Evolutionary conservation across 2,888 invertebrate species (phyloP).

Genomic region (Drosophila fungiperda): DNA sequence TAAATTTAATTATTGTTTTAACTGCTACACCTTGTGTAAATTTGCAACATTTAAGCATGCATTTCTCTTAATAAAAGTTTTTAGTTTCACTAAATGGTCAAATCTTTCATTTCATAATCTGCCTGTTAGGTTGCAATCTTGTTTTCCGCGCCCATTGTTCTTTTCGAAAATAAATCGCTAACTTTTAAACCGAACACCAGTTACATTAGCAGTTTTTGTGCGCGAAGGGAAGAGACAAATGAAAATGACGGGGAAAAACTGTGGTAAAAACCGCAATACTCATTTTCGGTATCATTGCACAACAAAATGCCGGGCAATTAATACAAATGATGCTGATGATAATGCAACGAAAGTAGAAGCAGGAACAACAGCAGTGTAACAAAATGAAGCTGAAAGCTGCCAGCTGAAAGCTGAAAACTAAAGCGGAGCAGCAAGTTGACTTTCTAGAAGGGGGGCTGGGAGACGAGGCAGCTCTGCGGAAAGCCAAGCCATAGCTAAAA

Average conservation of each 20-base stretch:
- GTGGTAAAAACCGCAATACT: constrained; percentile 46
- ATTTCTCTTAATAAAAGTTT: not conserved
- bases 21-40: not conserved
- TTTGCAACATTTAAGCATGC: not conserved
- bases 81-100: not conserved
- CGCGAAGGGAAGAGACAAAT: constrained; percentile 50
- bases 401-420: constrained; percentile 48
- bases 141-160: not conserved
- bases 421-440: not conserved
- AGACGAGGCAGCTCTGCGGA: constrained; percentile 4
- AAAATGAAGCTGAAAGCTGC: constrained; percentile 47
- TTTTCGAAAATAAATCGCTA: constrained; percentile 12
- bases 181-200: constrained; percentile 25
- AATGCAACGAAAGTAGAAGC: constrained; percentile 38
- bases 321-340: constrained; percentile 78
- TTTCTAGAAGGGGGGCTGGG: not conserved
- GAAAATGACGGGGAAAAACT: constrained; percentile 51
- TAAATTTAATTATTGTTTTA: too few relatives aligned
- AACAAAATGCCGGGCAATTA: constrained; percentile 76
- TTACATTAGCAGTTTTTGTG: constrained; percentile 25
- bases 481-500: constrained; percentile 62
- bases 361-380: constrained; percentile 12
- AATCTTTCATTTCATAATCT: not conserved
- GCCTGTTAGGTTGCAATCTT: not conserved
- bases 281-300: constrained; percentile 79